Evolutionary conservation across 2,113 vertebrate genomes (phyloP).

Genomic region (Spea multiplicata): DNA sequence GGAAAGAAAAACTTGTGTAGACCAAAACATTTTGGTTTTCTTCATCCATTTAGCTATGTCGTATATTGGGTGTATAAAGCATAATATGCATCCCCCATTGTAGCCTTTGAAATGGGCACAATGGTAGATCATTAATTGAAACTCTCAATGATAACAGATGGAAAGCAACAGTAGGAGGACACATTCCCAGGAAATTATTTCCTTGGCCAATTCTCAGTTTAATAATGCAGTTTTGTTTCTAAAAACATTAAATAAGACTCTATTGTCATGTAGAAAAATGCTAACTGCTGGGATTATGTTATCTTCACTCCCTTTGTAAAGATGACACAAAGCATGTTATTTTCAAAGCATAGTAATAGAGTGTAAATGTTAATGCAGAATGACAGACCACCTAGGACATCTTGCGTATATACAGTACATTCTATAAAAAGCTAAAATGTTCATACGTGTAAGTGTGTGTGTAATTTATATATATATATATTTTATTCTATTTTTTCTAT

Average conservation of each 20-base stretch:
- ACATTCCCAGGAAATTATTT: slow-evolving; percentile 43
- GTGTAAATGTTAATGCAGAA: too few relatives aligned
- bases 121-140: slow-evolving; percentile 41
- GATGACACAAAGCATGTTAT: background rate
- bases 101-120: slow-evolving; percentile 27
- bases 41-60: slow-evolving; percentile 2
- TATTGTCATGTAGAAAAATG: slow-evolving; percentile 27
- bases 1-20: too few relatives aligned
- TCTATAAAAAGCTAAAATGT: too few relatives aligned
- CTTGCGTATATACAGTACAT: too few relatives aligned
- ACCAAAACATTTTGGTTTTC: background rate
- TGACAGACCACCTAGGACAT: too few relatives aligned
- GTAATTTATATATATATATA: too few relatives aligned
- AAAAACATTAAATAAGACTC: slow-evolving; percentile 29
- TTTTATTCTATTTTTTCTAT: too few relatives aligned
- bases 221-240: slow-evolving; percentile 8
- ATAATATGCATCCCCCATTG: slow-evolving; percentile 4
- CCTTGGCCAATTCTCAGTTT: slow-evolving; percentile 33
- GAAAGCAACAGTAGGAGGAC: slow-evolving; percentile 43
- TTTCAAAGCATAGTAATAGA: too few relatives aligned
- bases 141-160: slow-evolving; percentile 42
- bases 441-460: too few relatives aligned
- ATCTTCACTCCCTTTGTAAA: background rate
- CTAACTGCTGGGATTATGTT: background rate
- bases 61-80: background rate